Percentiles rank a stretch among this genome's conserved stretches.
Conservation (phyloP, 2,113 vertebrate genomes). For the Falco punctatus region DNA sequence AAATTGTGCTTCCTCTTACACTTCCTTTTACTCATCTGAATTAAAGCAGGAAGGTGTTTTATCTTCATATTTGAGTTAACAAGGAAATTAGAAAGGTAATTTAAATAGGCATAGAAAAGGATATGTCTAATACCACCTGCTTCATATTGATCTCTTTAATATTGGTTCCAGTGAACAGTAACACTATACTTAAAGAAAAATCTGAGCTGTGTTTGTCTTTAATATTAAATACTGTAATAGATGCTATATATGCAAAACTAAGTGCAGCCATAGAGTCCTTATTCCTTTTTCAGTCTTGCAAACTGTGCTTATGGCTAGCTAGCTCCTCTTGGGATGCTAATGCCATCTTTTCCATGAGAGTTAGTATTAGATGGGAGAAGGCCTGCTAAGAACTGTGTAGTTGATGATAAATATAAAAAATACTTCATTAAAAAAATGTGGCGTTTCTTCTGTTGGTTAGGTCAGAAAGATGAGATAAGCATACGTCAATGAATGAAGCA, state of each 20-base stretch:
- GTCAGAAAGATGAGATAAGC: background rate
- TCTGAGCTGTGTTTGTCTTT: background rate
- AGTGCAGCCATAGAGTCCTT: background rate
- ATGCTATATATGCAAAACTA: background rate
- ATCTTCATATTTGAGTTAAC: background rate
- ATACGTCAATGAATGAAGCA: background rate
- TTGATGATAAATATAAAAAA: background rate
- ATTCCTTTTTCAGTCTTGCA: background rate
- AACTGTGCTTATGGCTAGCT: background rate
- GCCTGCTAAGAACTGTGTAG: background rate
- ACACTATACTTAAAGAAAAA: background rate
- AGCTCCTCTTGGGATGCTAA: background rate
- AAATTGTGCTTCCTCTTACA: background rate
- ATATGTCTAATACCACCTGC: background rate
- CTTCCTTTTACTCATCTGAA: rapidly evolving
- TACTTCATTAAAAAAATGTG: background rate
- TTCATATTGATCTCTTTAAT: background rate
- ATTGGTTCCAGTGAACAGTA: background rate
- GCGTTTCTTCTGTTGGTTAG: background rate
- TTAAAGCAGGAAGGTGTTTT: background rate
- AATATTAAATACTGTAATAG: background rate
- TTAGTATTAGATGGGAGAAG: background rate
- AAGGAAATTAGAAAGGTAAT: background rate
- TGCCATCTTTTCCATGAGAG: background rate
- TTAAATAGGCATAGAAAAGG: background rate